Evolutionary conservation across 2,113 vertebrate genomes (phyloP), one percentile per base, ranked within the genome.

Genomic region (Falcunculus frontatus): DNA sequence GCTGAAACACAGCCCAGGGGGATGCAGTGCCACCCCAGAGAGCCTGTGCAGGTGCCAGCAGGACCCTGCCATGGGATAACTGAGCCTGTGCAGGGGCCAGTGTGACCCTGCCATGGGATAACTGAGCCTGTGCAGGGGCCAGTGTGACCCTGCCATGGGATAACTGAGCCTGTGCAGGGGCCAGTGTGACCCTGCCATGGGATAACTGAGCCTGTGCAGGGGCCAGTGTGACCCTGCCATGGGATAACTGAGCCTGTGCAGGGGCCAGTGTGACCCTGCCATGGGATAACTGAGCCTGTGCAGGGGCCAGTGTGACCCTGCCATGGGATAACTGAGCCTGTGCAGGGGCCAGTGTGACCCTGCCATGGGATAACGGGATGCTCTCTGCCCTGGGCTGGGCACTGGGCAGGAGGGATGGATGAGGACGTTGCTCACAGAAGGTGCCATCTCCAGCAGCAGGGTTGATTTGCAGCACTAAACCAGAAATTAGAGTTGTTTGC

Each of bases 401-500:
- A 9, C 85, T 65, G 70, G n/a, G 47, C 37, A 22, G 75, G 39
- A 4, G 3, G 10, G 44, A 42, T 60, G 44, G 53, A 32, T 0
- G 4, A 52, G 67, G 35, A 19, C 63, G 5, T 16, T 0, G 0
- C 16, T 11, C 23, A 16, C 1, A 4, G 42, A 18, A 68, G 81
- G 6, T 32, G 67, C 50, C 17, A 1, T 13, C 84, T 60, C 37
- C n/a, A 21, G 33, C 53, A 46, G 2, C 0, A 0, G 6, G 16
- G 13, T 19, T 59, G 63, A 35, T 77, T 75, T 47, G 33, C 26
- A 18, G 57, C 33, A 1, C 42, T 13, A 10, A 74, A 27, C 27
- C 1, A 13, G 52, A 64, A 67, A 37, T 82, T 4, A 62, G 32
- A 1, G 35, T 22, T 20, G 42, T 72, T 88, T 50, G 47, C n/a